A percentile compares a stretch with the other conserved stretches of the same genome.
Conservation (phyloP, 2,888 invertebrate genomes). For the Spatulosminthurus flaviceps region DNA sequence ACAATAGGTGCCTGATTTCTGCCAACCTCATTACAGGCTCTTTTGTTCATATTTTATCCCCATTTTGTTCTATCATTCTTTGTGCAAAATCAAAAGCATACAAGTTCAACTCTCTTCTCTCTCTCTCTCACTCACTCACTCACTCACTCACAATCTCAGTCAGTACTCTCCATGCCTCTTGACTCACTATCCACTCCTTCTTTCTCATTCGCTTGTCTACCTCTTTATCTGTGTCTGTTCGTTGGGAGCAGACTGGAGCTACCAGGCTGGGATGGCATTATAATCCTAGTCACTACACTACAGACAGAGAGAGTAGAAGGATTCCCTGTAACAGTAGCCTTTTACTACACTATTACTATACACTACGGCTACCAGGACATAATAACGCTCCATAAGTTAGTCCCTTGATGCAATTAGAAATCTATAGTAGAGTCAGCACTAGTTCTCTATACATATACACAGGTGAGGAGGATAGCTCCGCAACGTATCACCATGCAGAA, state of each 20-base stretch:
- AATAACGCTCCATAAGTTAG: not conserved
- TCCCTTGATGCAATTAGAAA: not conserved
- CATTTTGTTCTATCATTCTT: conserved; percentile 54
- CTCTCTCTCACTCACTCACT: conserved; percentile 23
- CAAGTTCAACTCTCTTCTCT: conserved; percentile 40
- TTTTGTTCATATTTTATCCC: conserved; percentile 62
- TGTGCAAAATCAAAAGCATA: conserved; percentile 54
- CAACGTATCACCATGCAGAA: too few species aligned
- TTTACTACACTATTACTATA: too few species aligned
- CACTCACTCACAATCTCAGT: too few species aligned
- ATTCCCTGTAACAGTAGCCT: too few species aligned
- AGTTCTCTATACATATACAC: too few species aligned
- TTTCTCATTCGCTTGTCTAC: not conserved
- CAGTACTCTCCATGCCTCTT: conserved; percentile 28
- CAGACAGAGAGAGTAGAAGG: too few species aligned
- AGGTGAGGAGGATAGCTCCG: too few species aligned
- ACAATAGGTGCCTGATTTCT: conserved; percentile 64
- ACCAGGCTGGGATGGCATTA: too few species aligned
- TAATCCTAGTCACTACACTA: too few species aligned
- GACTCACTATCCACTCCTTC: conserved; percentile 4
- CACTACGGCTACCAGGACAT: not conserved
- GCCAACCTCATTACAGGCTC: conserved; percentile 63
- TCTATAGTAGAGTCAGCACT: not conserved
- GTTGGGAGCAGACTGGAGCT: not conserved
- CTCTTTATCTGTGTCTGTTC: not conserved